A percentile compares a stretch with the other conserved stretches of the same genome.
phyloP scores from a whole-genome alignment of 1,140 invertebrate genomes.

The Gonioctena quinquepunctata region DNA sequence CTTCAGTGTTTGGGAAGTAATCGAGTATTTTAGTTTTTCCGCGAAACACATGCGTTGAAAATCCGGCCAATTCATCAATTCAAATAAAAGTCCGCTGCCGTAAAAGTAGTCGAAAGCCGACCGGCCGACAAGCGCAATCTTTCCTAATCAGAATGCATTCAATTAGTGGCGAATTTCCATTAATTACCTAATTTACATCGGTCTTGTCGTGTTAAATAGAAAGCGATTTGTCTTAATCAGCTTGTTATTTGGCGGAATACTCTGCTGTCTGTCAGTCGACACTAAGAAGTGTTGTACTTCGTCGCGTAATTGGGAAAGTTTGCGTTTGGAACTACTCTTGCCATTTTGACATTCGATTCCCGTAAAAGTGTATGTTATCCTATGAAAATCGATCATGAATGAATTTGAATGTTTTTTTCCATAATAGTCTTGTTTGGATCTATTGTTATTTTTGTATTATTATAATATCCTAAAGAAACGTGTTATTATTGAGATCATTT shows the following conservation, averaged over 20 bases:
- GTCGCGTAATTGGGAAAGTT: conserved; percentile 3
- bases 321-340: neutral
- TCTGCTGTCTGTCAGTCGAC: neutral
- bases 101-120: neutral
- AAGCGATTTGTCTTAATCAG: conserved; percentile 22
- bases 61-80: neutral
- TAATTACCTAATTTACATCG: conserved; percentile 19
- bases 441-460: too few relatives aligned
- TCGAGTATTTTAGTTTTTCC: too few relatives aligned
- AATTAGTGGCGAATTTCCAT: conserved; percentile 11
- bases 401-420: too few relatives aligned
- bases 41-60: too few relatives aligned
- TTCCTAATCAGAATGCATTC: neutral
- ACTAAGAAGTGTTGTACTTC: conserved; percentile 1
- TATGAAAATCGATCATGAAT: too few relatives aligned
- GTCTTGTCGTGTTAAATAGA: conserved; percentile 13
- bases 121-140: neutral
- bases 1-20: too few relatives aligned
- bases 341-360: too few relatives aligned
- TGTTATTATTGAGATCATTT: too few relatives aligned
- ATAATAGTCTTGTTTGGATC: too few relatives aligned
- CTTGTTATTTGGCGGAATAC: conserved; percentile 5
- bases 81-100: neutral
- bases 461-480: too few relatives aligned
- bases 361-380: too few relatives aligned